Conservation (phyloP, 2,888 invertebrate genomes). For the Eustalomyia histrio region DNA sequence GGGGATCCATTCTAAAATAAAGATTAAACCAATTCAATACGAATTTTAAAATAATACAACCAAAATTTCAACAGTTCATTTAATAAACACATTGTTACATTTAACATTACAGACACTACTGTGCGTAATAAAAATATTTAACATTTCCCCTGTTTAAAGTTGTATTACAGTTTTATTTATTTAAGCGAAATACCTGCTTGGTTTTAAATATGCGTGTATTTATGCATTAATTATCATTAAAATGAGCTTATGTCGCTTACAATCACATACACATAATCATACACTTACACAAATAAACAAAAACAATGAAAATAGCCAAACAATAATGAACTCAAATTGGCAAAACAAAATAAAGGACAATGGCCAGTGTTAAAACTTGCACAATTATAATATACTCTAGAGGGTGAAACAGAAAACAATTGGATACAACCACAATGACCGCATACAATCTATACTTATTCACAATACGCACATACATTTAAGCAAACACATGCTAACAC, state of each 20-base stretch:
- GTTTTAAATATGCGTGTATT: slow-evolving; percentile 17
- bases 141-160: slow-evolving; percentile 46
- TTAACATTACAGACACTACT: neutral
- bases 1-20: too few relatives aligned
- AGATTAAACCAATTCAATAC: too few relatives aligned
- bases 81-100: neutral
- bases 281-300: slow-evolving; percentile 12
- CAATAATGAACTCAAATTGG: slow-evolving; percentile 50
- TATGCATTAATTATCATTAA: slow-evolving; percentile 64
- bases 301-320: slow-evolving; percentile 56
- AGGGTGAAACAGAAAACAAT: slow-evolving; percentile 51
- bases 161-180: too few relatives aligned
- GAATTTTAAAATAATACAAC: too few relatives aligned
- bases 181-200: slow-evolving; percentile 27
- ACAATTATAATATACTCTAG: slow-evolving; percentile 46
- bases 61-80: too few relatives aligned
- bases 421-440: slow-evolving; percentile 58
- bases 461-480: neutral
- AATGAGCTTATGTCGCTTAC: slow-evolving; percentile 51
- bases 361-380: slow-evolving; percentile 34
- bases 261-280: neutral
- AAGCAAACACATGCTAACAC: slow-evolving; percentile 17
- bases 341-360: slow-evolving; percentile 31
- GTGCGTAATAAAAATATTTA: slow-evolving; percentile 22
- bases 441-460: slow-evolving; percentile 51